These are phyloP conservation scores for Apamea epomidion DNA, from an alignment of 2,888 invertebrate species.

Conservation along the genomic window DNA sequence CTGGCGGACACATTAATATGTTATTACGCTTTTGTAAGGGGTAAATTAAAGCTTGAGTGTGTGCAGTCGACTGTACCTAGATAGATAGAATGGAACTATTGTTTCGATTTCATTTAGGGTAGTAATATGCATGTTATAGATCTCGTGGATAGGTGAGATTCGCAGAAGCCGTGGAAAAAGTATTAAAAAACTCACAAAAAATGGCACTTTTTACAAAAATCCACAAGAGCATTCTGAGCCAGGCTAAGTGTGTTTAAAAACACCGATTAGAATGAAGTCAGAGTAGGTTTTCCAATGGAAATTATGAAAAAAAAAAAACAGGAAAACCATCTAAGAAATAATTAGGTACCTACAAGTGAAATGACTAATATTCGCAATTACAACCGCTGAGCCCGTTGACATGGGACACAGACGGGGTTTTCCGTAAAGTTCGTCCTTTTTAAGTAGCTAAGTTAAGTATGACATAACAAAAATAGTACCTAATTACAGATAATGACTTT, in stretches of 20 bases:
- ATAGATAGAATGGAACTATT: constrained; percentile 18
- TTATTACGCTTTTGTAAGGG: constrained; percentile 65
- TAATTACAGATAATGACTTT: constrained; percentile 31
- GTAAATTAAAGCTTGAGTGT: constrained; percentile 50
- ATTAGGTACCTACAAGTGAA: background rate
- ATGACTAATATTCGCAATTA: background rate
- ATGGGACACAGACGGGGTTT: background rate
- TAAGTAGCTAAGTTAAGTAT: background rate
- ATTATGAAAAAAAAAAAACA: background rate
- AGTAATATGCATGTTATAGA: background rate
- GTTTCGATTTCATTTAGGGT: constrained; percentile 1
- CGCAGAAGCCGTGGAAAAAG: background rate
- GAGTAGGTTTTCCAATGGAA: background rate
- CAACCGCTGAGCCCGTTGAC: background rate
- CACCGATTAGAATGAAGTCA: background rate
- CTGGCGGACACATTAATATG: constrained; percentile 63
- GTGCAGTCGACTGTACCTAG: constrained; percentile 18
- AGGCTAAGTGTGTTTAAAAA: background rate
- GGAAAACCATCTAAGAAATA: background rate
- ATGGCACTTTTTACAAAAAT: background rate
- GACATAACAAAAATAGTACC: background rate
- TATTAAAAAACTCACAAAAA: background rate
- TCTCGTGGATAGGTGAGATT: background rate
- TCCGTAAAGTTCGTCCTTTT: background rate
- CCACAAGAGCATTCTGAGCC: no score